These are phyloP conservation scores for Diplodus puntazzo DNA, from an alignment of 2,797 vertebrate species.

Conservation along the genomic window DNA sequence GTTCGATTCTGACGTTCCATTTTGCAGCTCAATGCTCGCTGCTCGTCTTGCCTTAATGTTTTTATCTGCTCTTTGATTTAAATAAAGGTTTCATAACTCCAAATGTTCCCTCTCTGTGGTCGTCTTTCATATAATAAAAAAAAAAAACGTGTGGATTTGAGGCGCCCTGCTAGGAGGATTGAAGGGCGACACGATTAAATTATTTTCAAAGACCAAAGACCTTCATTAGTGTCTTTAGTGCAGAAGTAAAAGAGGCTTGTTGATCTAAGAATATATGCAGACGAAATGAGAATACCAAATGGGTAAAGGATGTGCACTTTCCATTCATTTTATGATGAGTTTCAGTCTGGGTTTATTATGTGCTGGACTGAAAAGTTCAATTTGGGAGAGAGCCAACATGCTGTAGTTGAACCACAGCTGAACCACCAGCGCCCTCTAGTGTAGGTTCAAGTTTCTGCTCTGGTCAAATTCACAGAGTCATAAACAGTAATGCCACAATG, in stretches of 20 bases:
- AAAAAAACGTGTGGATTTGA: background rate
- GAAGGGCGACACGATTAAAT: background rate
- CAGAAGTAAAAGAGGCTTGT: background rate
- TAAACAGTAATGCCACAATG: too few relatives aligned
- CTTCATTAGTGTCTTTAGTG: background rate
- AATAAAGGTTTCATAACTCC: constrained; percentile 72
- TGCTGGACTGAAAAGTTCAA: background rate
- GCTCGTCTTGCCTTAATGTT: constrained; percentile 81
- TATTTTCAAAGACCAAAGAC: background rate
- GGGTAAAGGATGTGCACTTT: background rate
- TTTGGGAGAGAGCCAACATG: background rate
- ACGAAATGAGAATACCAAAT: background rate
- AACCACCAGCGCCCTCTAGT: constrained; percentile 71
- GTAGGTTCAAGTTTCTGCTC: constrained; percentile 7
- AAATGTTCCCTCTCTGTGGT: accelerated
- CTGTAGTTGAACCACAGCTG: constrained; percentile 27
- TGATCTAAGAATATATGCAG: constrained; percentile 5
- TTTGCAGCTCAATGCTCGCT: constrained; percentile 63
- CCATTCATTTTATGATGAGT: constrained; percentile 13
- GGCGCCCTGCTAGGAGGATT: background rate
- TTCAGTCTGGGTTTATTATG: background rate
- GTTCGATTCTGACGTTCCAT: constrained; percentile 59
- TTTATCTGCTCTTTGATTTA: constrained; percentile 77
- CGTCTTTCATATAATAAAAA: background rate
- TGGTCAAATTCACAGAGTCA: background rate